Evolutionary conservation across 2,113 vertebrate species (phyloP), one percentile per base, ranked within the genome.

Genomic region (Barnardius zonarius): DNA sequence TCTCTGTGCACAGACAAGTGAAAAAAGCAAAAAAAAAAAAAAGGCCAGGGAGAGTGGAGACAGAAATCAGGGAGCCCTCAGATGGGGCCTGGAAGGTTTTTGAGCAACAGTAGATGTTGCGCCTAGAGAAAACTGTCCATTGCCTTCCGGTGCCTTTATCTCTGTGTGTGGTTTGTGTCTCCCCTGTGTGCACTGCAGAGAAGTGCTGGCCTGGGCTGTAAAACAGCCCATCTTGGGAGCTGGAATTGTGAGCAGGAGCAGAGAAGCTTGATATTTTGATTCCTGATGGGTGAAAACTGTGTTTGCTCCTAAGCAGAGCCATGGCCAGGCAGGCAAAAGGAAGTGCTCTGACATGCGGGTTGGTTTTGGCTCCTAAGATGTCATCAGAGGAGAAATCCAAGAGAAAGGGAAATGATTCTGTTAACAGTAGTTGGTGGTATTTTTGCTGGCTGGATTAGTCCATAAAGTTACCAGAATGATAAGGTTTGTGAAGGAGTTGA

Each of bases 1-100:
- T 48, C n/a, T 24, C 20, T 1, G 1, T 14, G 20, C 51, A 13
- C 10, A 1, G 43, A 49, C 13, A 15, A 35, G 27, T 2, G 4
- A 37, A 86, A 31, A 8, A 37, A 22, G 17, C 7, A 37, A 37
- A 37, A 37, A 37, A 37, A 63, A 16, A 1, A 15, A 20, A 30
- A 44, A 28, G 48, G n/a, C 13, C 3, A 9, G 24, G 46, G 39
- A 17, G 24, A 31, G 54, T 6, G 17, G n/a, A 46, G 17, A 28
- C 39, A 27, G 7, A 62, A 39, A 44, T 39, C 46, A 8, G 2
- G 7, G 16, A 68, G 54, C 24, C 17, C 15, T 41, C 30, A 24
- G 62, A 25, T 1, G 2, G 37, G 19, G 10, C 28, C 49, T 43
- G 8, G 31, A 16, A n/a, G 27, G 6, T 20, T 49, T 15, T 15